Conservation (phyloP, 2,113 vertebrate genomes). For the Syrmaticus mikado region DNA sequence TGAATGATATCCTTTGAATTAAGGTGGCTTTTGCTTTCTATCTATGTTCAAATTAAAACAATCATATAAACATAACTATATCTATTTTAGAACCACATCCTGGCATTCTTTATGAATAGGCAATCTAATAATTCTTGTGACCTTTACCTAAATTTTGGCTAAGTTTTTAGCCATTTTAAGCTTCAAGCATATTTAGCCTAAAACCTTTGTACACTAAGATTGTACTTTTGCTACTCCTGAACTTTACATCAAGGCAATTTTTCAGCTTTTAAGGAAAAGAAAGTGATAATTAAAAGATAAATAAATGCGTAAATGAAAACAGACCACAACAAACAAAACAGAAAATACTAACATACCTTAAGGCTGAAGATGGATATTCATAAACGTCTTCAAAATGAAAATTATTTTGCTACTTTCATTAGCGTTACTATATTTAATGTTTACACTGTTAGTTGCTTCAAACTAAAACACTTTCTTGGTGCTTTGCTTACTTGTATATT, state of each 20-base stretch:
- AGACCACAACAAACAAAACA: background rate
- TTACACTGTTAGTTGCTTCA: background rate
- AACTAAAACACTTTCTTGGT: background rate
- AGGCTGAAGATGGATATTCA: background rate
- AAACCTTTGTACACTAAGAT: background rate
- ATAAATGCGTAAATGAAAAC: rapidly evolving
- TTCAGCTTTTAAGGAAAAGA: background rate
- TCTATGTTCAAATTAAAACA: background rate
- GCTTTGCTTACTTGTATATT: background rate
- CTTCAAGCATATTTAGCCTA: background rate
- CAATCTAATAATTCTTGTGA: background rate
- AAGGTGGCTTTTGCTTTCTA: background rate
- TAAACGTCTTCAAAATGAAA: background rate
- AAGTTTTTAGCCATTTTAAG: background rate
- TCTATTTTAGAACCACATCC: background rate
- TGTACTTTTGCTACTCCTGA: background rate
- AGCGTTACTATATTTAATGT: background rate
- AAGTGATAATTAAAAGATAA: background rate
- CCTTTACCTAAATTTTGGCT: background rate
- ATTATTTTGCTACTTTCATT: background rate
- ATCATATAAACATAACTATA: background rate
- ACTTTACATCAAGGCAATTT: background rate
- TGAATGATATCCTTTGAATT: background rate
- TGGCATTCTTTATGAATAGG: background rate
- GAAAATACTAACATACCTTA: background rate